phyloP scores from a whole-genome alignment of 1,140 invertebrate genomes.

The Brachionus plicatilis region DNA sequence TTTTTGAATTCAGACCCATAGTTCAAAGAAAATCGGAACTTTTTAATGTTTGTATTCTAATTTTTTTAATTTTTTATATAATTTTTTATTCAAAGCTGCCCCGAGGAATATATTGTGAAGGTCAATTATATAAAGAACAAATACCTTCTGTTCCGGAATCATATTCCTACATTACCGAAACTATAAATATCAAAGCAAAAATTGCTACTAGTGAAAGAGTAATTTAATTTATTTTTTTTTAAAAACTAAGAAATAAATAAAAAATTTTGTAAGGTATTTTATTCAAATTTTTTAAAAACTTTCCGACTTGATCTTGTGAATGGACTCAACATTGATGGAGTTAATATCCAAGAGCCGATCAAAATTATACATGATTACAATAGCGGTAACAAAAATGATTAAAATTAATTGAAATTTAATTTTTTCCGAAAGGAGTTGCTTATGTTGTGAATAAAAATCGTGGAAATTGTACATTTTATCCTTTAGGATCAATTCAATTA shows the following conservation, averaged over 20 bases:
- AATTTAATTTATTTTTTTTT: background rate
- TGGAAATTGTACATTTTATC: conserved; percentile 18
- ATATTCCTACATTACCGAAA: conserved; percentile 1
- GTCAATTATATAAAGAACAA: background rate
- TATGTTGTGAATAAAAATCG: conserved; percentile 14
- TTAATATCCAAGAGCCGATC: background rate
- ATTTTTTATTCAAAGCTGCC: background rate
- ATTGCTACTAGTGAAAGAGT: background rate
- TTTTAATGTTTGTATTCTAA: background rate
- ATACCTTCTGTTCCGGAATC: background rate
- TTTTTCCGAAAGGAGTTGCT: conserved; percentile 4
- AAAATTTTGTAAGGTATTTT: background rate
- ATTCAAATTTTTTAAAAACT: conserved; percentile 20
- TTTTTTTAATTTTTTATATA: background rate
- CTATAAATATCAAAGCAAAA: background rate
- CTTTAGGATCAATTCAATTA: background rate
- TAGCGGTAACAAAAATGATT: background rate
- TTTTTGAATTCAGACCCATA: conserved; percentile 8
- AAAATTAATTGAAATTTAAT: background rate
- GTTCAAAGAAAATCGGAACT: background rate
- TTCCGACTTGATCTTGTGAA: background rate
- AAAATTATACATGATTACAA: conserved; percentile 38
- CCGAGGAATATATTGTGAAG: conserved; percentile 6
- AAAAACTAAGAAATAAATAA: background rate
- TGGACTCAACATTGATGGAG: background rate